Percentiles rank a stretch among this genome's conserved stretches.
Evolutionary conservation across 2,888 invertebrate genomes (phyloP).

Genomic region (Ormyrus rosae): DNA sequence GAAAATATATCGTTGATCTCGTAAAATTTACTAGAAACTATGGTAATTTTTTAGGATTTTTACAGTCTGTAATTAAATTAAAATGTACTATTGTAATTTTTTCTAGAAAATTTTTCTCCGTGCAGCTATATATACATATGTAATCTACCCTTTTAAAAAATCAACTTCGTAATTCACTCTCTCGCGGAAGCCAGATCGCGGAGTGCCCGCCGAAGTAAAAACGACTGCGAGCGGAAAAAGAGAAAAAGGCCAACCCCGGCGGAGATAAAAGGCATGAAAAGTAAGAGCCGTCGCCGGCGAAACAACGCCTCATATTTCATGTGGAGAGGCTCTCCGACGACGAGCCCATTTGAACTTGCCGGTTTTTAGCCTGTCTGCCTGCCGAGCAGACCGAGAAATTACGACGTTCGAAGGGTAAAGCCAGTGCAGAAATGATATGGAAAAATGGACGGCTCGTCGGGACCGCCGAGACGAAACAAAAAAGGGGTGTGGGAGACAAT

Average conservation of each 20-base stretch:
- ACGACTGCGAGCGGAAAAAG: background rate
- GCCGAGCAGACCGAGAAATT: background rate
- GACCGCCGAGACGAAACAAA: too few relatives aligned
- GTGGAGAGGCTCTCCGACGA: background rate
- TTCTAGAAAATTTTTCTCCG: too few relatives aligned
- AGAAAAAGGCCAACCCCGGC: background rate
- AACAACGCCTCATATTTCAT: constrained; percentile 30
- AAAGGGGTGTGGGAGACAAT: too few relatives aligned
- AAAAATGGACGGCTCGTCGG: too few relatives aligned
- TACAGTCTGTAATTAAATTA: too few relatives aligned
- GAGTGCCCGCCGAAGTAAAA: background rate
- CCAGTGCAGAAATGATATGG: background rate
- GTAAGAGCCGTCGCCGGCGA: constrained; percentile 1
- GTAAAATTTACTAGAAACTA: too few relatives aligned
- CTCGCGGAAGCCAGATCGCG: background rate
- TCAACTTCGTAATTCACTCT: constrained; percentile 25
- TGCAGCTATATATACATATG: too few relatives aligned
- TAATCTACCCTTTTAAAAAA: background rate
- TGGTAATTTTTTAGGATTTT: too few relatives aligned
- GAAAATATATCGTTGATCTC: too few relatives aligned
- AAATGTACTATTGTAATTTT: too few relatives aligned
- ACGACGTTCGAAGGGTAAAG: constrained; percentile 3
- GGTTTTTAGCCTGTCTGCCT: too few relatives aligned
- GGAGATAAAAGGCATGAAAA: constrained; percentile 3
- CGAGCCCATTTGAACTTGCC: constrained; percentile 5